phyloP scores from a whole-genome alignment of 2,888 invertebrate genomes.

The Chymomyza caudatula region DNA sequence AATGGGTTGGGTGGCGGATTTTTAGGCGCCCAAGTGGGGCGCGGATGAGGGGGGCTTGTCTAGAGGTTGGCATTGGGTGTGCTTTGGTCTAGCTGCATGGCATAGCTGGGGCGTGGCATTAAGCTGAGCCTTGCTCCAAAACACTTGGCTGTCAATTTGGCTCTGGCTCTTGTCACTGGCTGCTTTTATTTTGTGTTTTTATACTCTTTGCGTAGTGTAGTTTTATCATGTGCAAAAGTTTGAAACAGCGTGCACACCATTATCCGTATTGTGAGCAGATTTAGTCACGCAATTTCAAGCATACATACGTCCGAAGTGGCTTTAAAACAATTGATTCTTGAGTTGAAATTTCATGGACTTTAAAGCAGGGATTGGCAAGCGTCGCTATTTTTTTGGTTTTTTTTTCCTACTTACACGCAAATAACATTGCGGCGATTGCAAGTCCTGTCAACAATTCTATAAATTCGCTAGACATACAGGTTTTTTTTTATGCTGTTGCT shows the following conservation, averaged over 20 bases:
- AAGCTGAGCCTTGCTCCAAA: not conserved
- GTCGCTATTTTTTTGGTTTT: too few species aligned
- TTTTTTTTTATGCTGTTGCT: too few species aligned
- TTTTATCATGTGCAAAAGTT: not conserved
- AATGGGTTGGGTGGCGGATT: not conserved
- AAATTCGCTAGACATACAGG: too few species aligned
- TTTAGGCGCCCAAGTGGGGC: not conserved
- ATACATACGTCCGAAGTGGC: too few species aligned
- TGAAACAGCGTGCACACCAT: not conserved
- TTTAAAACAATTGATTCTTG: too few species aligned
- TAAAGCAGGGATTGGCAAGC: too few species aligned
- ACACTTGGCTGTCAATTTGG: not conserved
- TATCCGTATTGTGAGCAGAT: too few species aligned
- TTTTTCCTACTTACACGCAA: too few species aligned
- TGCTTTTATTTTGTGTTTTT: conserved; percentile 4
- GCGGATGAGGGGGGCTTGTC: not conserved
- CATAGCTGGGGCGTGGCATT: not conserved
- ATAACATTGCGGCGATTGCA: too few species aligned
- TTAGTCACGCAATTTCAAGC: too few species aligned
- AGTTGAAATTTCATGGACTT: too few species aligned
- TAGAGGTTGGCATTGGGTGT: not conserved
- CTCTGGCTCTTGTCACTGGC: not conserved
- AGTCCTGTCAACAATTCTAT: too few species aligned
- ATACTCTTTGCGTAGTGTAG: not conserved
- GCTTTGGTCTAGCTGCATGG: not conserved